Evolutionary conservation across 2,888 invertebrate genomes (phyloP), one percentile per base, ranked within the genome.

Genomic region (Agrilus mali): DNA sequence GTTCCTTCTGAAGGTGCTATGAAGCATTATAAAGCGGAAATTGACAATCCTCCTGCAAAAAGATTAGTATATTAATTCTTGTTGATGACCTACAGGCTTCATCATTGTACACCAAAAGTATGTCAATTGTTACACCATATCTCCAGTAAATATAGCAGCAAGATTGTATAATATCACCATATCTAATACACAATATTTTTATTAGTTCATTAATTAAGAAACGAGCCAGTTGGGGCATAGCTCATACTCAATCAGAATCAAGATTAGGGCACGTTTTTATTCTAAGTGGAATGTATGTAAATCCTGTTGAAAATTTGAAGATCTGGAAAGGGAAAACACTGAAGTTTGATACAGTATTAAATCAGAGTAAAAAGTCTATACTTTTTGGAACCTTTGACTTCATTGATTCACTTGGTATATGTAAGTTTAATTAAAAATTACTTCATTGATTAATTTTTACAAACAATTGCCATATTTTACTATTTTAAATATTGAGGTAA

Each of bases 261-360:
- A 75, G 97, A 12, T 97, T 97, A 1, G 97, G 98, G 0, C 95
- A 97, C 72, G 92, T 97, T 7, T 97, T 97, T 2, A 72, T 98
- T 3, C 82, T 93, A 53, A 95, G 93, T 42, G 95, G 95, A 8
- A 82, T 98, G 50, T 95, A 95, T 66, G 97, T 98, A 72, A 97
- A 98, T 67, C 96, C 98, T 10, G 93, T 94, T 54, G 95, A 97
- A 12, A 80, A 98, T 38, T 81, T 90, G 16, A 87, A 80, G 68
- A 90, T 95, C 0, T 98, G 98, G 98, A 89, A 95, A 65, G 86
- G 89, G 58, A 97, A 97, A 68, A 90, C 93, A 3, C 92, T 96
- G 5, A 84, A 92, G 60, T 97, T 98, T 74, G 97, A 98, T 67
- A 92, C 94, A 2, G 78, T 97, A 0, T 90, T 98, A 58, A 97